These are phyloP conservation scores for Heterotis niloticus DNA, from an alignment of 2,113 vertebrate genomes.

Conservation along the genomic window DNA sequence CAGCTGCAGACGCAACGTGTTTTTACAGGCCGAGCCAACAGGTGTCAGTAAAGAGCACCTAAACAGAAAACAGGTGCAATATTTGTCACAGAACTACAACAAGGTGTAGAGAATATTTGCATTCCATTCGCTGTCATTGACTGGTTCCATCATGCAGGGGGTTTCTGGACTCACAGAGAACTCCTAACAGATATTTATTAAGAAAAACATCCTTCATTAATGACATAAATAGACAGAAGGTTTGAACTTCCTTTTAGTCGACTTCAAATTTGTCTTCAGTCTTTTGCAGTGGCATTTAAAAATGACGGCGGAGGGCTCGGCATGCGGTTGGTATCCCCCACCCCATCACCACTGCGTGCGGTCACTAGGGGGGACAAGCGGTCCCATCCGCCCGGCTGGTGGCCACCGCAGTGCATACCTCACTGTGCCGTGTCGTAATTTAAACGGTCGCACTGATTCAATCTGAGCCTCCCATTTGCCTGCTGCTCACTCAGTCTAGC, in stretches of 20 bases:
- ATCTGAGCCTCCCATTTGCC: background rate
- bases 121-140: too few relatives aligned
- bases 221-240: slow-evolving; percentile 6
- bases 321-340: too few relatives aligned
- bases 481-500: too few relatives aligned
- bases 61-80: too few relatives aligned
- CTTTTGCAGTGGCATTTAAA: slow-evolving; percentile 18
- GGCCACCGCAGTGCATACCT: background rate
- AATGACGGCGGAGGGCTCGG: slow-evolving; percentile 10
- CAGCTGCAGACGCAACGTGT: too few relatives aligned
- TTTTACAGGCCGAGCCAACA: too few relatives aligned
- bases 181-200: background rate
- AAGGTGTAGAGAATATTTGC: too few relatives aligned
- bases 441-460: background rate
- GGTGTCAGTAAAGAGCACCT: too few relatives aligned
- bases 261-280: background rate
- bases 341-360: too few relatives aligned
- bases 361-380: background rate
- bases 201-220: background rate
- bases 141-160: background rate
- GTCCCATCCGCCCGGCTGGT: background rate
- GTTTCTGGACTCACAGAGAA: background rate
- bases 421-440: too few relatives aligned
- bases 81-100: too few relatives aligned
- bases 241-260: background rate